These are phyloP conservation scores for Enteromius treurensis DNA, from an alignment of 2,797 vertebrate genomes.

Conservation along the genomic window DNA sequence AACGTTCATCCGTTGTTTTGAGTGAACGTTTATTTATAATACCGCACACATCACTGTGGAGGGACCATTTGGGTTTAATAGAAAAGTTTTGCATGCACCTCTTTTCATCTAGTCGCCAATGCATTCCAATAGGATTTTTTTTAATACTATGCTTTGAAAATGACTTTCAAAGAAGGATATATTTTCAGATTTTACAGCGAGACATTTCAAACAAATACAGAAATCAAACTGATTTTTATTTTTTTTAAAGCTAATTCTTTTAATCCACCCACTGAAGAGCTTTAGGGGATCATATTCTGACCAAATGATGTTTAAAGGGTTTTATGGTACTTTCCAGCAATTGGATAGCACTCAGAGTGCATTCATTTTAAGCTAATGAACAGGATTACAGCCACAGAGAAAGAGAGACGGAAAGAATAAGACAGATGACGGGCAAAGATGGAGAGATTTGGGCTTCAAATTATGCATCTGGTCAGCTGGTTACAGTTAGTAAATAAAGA, in stretches of 20 bases:
- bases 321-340: constrained; percentile 46
- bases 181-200: background rate
- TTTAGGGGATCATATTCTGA: constrained; percentile 35
- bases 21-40: constrained; percentile 15
- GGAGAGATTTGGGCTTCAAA: background rate
- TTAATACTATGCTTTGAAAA: background rate
- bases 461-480: background rate
- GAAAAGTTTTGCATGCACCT: background rate
- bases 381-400: constrained; percentile 18
- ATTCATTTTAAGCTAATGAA: constrained; percentile 43
- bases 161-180: background rate
- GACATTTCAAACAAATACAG: constrained; percentile 1
- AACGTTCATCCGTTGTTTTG: background rate
- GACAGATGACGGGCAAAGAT: constrained; percentile 29
- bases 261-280: constrained; percentile 9
- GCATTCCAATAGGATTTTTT: background rate
- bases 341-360: constrained; percentile 42
- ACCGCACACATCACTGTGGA: background rate
- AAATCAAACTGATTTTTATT: background rate
- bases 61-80: constrained; percentile 15
- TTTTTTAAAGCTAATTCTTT: background rate
- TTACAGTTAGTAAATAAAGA: background rate
- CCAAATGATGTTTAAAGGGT: constrained; percentile 27
- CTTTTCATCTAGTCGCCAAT: constrained; percentile 7
- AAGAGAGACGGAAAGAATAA: constrained; percentile 11